phyloP scores from a whole-genome alignment of 2,797 vertebrate genomes.

The Tragelaphus eurycerus region DNA sequence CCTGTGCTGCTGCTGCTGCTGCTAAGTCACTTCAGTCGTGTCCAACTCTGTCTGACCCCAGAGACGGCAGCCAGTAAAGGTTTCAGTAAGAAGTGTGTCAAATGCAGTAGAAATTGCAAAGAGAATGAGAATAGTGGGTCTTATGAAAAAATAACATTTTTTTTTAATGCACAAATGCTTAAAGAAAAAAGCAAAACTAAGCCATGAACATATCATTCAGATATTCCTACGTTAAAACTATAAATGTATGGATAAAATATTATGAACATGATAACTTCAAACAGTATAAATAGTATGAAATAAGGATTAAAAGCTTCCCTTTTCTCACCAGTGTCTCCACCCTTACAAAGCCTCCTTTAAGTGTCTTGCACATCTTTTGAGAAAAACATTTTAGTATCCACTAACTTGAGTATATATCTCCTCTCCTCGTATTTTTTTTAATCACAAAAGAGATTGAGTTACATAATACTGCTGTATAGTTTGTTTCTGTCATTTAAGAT shows the following conservation, averaged over 20 bases:
- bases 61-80: neutral
- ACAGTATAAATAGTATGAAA: neutral
- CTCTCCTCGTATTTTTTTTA: neutral
- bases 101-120: neutral
- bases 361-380: neutral
- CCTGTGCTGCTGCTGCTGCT: neutral
- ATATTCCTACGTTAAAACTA: neutral
- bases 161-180: slow-evolving; percentile 13
- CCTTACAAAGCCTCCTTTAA: neutral
- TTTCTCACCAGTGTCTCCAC: neutral
- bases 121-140: neutral
- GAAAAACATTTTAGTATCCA: neutral
- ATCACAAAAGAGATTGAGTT: neutral
- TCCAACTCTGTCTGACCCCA: too few species aligned
- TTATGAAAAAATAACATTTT: neutral
- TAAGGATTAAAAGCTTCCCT: neutral
- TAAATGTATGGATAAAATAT: slow-evolving; percentile 2
- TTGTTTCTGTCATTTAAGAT: slow-evolving; percentile 14
- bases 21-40: too few species aligned
- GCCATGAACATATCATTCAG: neutral
- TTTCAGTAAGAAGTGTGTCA: neutral
- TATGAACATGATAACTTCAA: neutral
- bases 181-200: neutral
- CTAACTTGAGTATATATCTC: neutral
- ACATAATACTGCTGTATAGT: neutral